Evolutionary conservation across 2,888 invertebrate genomes (phyloP).

Genomic region (Mesochorus sp.): DNA sequence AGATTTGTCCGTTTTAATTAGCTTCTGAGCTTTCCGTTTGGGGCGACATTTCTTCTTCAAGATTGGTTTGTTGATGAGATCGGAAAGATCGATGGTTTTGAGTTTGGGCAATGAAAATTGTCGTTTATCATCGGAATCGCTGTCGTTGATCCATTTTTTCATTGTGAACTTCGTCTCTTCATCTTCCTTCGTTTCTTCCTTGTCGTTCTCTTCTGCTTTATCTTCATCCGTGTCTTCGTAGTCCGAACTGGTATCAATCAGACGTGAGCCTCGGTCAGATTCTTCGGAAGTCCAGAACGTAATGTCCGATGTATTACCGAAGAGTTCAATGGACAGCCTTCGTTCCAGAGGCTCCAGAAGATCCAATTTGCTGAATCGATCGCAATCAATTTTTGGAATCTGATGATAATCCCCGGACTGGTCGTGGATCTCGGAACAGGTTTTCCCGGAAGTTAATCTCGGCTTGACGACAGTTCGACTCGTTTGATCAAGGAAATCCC

Average conservation of each 20-base stretch:
- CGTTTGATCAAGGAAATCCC: neutral
- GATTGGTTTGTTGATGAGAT: constrained; percentile 13
- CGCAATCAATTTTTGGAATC: neutral
- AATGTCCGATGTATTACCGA: neutral
- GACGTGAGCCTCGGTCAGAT: neutral
- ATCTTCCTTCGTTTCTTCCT: constrained; percentile 11
- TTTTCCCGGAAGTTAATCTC: neutral
- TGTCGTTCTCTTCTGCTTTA: neutral
- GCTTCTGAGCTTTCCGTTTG: neutral
- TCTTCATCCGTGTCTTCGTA: constrained; percentile 1
- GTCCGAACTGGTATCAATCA: neutral
- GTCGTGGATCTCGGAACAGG: neutral
- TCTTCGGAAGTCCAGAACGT: neutral
- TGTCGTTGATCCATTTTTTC: neutral
- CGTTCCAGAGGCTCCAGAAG: neutral
- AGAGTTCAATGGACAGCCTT: neutral
- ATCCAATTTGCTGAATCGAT: neutral
- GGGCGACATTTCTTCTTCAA: neutral
- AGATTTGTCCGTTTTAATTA: neutral
- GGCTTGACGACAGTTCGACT: neutral
- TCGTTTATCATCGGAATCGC: neutral
- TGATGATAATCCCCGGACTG: neutral
- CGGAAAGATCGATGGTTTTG: constrained; percentile 37
- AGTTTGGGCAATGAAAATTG: constrained; percentile 34
- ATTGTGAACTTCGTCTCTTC: neutral